Percentiles rank a stretch among this genome's conserved stretches.
These are phyloP conservation scores for Ophion slaviceki DNA, from an alignment of 2,888 invertebrate species.

Conservation along the genomic window DNA sequence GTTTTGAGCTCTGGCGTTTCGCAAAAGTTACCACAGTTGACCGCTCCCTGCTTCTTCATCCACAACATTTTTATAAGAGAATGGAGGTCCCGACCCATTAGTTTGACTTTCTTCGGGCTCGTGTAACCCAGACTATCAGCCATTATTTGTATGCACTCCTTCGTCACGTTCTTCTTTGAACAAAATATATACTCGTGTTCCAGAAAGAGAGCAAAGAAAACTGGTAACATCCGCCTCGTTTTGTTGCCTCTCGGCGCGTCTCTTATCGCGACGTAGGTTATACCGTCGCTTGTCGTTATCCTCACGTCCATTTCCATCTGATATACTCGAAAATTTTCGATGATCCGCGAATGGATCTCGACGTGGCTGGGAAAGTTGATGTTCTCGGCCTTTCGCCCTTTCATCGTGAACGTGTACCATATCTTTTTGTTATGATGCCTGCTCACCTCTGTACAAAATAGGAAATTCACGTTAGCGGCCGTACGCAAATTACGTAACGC, in stretches of 20 bases:
- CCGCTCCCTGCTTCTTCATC: slow-evolving; percentile 66
- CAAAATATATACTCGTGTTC: slow-evolving; percentile 76
- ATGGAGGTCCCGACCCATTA: slow-evolving; percentile 74
- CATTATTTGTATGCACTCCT: slow-evolving; percentile 67
- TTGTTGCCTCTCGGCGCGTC: slow-evolving; percentile 58
- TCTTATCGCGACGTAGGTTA: slow-evolving; percentile 73
- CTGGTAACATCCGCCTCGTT: slow-evolving; percentile 46
- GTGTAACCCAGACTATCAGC: slow-evolving; percentile 69
- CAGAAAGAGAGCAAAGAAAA: slow-evolving; percentile 74
- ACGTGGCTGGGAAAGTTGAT: slow-evolving; percentile 40
- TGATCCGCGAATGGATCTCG: slow-evolving; percentile 69
- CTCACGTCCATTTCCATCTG: slow-evolving; percentile 70
- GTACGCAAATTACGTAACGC: too few species aligned
- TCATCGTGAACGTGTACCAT: slow-evolving; percentile 75
- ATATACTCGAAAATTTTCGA: slow-evolving; percentile 61
- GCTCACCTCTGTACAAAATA: slow-evolving; percentile 74
- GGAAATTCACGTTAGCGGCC: not conserved
- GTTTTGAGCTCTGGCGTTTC: slow-evolving; percentile 58
- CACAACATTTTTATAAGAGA: slow-evolving; percentile 75
- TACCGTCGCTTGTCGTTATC: slow-evolving; percentile 67
- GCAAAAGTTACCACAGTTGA: slow-evolving; percentile 49
- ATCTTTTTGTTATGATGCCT: slow-evolving; percentile 73
- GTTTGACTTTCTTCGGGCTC: slow-evolving; percentile 69
- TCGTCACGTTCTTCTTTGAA: slow-evolving; percentile 67
- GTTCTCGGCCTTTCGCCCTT: slow-evolving; percentile 20